Percentiles rank a stretch among this genome's conserved stretches.
These are phyloP conservation scores for Diabrotica virgifera DNA, from an alignment of 1,140 invertebrate species.

Conservation along the genomic window DNA sequence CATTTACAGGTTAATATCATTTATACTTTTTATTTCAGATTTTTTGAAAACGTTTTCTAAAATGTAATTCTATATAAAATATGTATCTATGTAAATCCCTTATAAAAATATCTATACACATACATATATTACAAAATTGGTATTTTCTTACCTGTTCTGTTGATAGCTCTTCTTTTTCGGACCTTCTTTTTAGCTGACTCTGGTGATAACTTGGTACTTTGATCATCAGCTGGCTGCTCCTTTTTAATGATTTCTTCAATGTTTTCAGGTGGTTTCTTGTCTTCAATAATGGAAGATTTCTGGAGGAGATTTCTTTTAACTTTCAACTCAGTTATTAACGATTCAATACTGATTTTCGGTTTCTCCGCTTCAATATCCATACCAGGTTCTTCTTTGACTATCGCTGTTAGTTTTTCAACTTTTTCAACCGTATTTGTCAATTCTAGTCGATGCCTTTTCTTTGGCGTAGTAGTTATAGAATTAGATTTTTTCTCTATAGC, in stretches of 20 bases:
- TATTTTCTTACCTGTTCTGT: slow-evolving; percentile 62
- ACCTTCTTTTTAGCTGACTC: slow-evolving; percentile 60
- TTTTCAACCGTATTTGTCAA: slow-evolving; percentile 38
- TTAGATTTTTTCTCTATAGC: background rate
- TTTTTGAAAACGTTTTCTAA: too few species aligned
- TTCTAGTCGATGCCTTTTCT: slow-evolving; percentile 58
- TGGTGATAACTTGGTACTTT: slow-evolving; percentile 47
- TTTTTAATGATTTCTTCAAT: slow-evolving; percentile 11
- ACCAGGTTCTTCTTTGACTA: slow-evolving; percentile 23
- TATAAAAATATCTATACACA: background rate
- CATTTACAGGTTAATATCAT: too few species aligned
- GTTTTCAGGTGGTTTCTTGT: slow-evolving; percentile 25
- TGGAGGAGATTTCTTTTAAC: slow-evolving; percentile 39
- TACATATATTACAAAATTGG: background rate
- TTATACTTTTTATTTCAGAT: too few species aligned
- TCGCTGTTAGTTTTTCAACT: slow-evolving; percentile 29
- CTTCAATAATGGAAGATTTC: slow-evolving; percentile 19
- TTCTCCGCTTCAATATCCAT: slow-evolving; percentile 31
- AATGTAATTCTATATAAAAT: too few species aligned
- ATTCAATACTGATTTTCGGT: slow-evolving; percentile 34
- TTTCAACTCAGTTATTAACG: slow-evolving; percentile 43
- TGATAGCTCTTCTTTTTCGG: slow-evolving; percentile 72
- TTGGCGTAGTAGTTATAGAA: slow-evolving; percentile 52
- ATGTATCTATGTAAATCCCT: too few species aligned
- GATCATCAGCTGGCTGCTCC: slow-evolving; percentile 32